Conservation (phyloP, 2,113 vertebrate species). For the Malurus elegans region DNA sequence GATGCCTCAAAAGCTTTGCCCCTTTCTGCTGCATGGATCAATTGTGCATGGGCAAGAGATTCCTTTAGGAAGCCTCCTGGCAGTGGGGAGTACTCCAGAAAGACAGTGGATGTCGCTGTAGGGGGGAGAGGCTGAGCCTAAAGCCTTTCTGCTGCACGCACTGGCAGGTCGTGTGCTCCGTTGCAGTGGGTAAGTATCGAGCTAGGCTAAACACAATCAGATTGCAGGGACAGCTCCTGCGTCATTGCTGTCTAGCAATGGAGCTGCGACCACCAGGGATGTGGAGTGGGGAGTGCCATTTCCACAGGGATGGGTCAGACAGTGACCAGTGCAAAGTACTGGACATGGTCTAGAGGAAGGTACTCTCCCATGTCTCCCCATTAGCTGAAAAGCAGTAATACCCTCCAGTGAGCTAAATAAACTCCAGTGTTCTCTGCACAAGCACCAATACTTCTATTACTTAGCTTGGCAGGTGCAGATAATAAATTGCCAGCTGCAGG, state of each 20-base stretch:
- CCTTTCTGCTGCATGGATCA: not conserved
- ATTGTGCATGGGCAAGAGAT: not conserved
- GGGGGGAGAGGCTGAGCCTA: not conserved
- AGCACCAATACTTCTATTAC: not conserved
- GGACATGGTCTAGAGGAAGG: not conserved
- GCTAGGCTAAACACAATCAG: not conserved
- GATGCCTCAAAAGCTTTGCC: not conserved
- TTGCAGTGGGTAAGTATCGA: fast-evolving
- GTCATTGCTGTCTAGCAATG: fast-evolving
- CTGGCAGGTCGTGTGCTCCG: not conserved
- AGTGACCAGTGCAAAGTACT: too few species aligned
- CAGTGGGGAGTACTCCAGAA: not conserved
- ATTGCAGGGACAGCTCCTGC: not conserved
- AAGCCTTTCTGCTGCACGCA: not conserved
- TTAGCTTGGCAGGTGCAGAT: not conserved
- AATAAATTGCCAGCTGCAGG: not conserved
- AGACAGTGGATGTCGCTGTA: not conserved
- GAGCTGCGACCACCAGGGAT: fast-evolving
- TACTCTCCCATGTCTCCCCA: not conserved
- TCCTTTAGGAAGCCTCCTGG: not conserved
- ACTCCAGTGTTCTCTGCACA: not conserved
- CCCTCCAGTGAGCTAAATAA: not conserved
- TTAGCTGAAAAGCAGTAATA: not conserved
- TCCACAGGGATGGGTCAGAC: fast-evolving
- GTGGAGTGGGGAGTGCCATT: fast-evolving